phyloP scores from a whole-genome alignment of 2,888 invertebrate genomes.

The Apotomis turbidana region DNA sequence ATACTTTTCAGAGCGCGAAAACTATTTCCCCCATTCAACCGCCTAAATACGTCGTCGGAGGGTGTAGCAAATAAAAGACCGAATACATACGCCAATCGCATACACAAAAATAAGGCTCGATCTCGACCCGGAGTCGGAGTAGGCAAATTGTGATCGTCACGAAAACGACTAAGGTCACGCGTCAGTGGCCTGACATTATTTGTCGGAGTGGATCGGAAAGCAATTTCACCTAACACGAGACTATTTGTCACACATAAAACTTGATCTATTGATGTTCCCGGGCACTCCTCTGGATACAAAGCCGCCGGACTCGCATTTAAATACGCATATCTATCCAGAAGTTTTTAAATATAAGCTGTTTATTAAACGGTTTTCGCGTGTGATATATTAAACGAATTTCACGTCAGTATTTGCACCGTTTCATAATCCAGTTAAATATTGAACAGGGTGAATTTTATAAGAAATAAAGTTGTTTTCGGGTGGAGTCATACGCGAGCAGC shows the following conservation, averaged over 20 bases:
- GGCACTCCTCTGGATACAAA: slow-evolving; percentile 59
- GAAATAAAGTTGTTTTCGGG: slow-evolving; percentile 43
- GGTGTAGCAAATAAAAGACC: slow-evolving; percentile 61
- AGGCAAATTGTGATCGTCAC: slow-evolving; percentile 75
- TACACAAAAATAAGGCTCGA: slow-evolving; percentile 63
- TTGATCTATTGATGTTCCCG: slow-evolving; percentile 72
- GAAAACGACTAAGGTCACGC: slow-evolving; percentile 74
- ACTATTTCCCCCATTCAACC: slow-evolving; percentile 54
- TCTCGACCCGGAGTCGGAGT: slow-evolving; percentile 58
- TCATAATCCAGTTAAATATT: slow-evolving; percentile 24
- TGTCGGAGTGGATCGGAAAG: slow-evolving; percentile 81
- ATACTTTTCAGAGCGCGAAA: slow-evolving; percentile 45
- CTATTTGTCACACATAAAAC: slow-evolving; percentile 82
- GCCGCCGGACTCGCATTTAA: slow-evolving; percentile 43
- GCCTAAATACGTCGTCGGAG: slow-evolving; percentile 55
- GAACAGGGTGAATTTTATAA: neutral
- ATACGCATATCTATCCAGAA: neutral
- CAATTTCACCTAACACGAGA: slow-evolving; percentile 79
- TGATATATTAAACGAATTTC: neutral
- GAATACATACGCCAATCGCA: slow-evolving; percentile 60
- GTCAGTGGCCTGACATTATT: slow-evolving; percentile 78
- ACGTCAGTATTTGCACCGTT: neutral
- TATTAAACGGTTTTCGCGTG: neutral
- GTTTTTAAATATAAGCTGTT: neutral
- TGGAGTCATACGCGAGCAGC: slow-evolving; percentile 49